Evolutionary conservation across 2,797 vertebrate species (phyloP).

Genomic region (Balearica regulorum): DNA sequence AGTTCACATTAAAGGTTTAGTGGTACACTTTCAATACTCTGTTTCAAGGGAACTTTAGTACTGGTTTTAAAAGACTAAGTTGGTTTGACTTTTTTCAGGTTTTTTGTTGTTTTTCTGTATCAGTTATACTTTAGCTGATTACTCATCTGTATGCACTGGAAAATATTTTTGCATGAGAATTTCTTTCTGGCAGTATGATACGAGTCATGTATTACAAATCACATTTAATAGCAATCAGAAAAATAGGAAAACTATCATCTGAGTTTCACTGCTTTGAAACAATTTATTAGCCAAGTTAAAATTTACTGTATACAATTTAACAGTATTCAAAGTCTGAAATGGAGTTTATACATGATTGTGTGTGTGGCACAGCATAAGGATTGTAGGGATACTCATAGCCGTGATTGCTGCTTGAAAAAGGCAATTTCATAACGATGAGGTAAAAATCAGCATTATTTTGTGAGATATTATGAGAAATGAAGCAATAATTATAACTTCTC

Average conservation of each 20-base stretch:
- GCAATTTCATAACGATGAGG: background rate
- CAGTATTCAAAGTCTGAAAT: background rate
- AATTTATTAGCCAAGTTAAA: background rate
- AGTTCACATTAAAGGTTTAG: slow-evolving; percentile 65
- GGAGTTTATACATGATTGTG: background rate
- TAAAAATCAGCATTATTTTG: background rate
- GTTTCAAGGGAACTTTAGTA: background rate
- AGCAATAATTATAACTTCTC: slow-evolving; percentile 1
- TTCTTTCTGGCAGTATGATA: background rate
- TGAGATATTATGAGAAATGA: background rate
- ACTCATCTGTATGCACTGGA: background rate
- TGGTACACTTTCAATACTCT: slow-evolving; percentile 18
- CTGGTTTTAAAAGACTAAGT: slow-evolving; percentile 14
- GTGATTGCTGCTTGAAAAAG: background rate
- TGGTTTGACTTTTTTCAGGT: background rate
- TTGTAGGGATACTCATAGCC: background rate
- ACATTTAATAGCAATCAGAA: background rate
- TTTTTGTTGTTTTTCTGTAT: background rate
- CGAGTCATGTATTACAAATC: background rate
- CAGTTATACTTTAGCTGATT: background rate
- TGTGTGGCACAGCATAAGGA: background rate
- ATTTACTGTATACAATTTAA: background rate
- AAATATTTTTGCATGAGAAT: background rate
- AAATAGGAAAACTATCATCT: background rate
- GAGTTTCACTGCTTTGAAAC: background rate